Conservation (phyloP, 2,113 vertebrate species). For the Phalacrocorax pelagicus region DNA sequence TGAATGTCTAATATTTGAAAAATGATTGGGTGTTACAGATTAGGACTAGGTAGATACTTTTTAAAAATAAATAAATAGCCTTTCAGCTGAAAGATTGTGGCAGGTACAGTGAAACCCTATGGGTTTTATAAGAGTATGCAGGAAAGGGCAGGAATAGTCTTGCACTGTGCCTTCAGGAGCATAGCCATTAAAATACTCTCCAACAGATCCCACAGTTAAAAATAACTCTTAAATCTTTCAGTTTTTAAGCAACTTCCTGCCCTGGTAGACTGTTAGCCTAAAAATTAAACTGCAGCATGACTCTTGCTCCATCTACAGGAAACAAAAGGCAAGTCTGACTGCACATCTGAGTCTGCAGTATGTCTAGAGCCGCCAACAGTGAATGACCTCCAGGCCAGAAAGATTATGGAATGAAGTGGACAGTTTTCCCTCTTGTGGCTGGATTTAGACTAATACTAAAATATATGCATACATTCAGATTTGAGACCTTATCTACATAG, state of each 20-base stretch:
- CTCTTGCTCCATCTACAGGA: slow-evolving; percentile 65
- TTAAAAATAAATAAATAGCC: neutral
- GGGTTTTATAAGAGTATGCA: neutral
- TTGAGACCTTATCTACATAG: neutral
- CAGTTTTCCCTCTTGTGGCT: neutral
- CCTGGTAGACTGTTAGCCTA: neutral
- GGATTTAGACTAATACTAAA: neutral
- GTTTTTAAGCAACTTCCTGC: neutral
- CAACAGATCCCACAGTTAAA: neutral
- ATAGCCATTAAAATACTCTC: neutral
- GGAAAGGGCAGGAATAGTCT: neutral
- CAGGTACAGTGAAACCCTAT: neutral
- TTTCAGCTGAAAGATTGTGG: neutral
- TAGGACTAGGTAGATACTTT: neutral
- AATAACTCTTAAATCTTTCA: neutral
- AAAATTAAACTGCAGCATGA: neutral
- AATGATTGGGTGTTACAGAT: neutral
- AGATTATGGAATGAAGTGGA: neutral
- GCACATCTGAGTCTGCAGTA: neutral
- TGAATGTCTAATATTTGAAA: neutral
- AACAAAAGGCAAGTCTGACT: neutral
- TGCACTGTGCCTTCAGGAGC: neutral
- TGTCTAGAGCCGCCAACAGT: accelerated
- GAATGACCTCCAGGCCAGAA: neutral
- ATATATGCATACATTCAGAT: neutral